Base-by-base conservation (phyloP, 2,888 invertebrate genomes). In the Cantharis rufa region DNA sequence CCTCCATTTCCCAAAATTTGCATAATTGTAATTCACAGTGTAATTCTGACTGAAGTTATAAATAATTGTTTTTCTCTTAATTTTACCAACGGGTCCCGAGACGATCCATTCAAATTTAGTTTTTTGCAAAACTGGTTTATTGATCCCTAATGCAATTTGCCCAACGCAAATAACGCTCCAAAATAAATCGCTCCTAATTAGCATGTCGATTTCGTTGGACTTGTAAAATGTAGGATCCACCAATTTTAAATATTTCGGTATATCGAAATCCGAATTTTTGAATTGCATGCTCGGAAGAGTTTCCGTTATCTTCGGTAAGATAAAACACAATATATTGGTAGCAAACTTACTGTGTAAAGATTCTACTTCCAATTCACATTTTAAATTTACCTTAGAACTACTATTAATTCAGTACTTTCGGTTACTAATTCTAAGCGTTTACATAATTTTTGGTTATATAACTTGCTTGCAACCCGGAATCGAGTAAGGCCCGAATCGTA, bases 71-170 rank as follows among this genome's bases (percentile, higher is more conserved):
- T n/a, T n/a, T n/a, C n/a, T n/a, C n/a, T n/a, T n/a, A n/a, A n/a
- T n/a, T n/a, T 21, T 21, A 1, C 13, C 13, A 3, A 64, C 64
- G 5, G 64, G 16, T 15, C 64, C 64, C 64, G 15, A 15, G 1
- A 64, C 15, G 10, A 64, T 16, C 64, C 64, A 64, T 0, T 21
- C 64, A 32, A 77, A 71, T 69, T 63, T 74, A 1, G 74, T 75
- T 15, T 77, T 71, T 71, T 77, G 74, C 16, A 77, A 24, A 11
- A 77, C 69, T n/a, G 77, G 75, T 48, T 69, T 62, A 21, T 71
- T 70, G 1, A 11, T 2, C 15, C 69, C 74, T 21, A 74, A 62
- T 15, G 15, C 32, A 10, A 74, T 74, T 70, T 74, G 74, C 15
- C 69, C 69, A 13, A 63, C 13, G 3, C 18, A 62, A 13, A 77